Conservation (phyloP, 2,797 vertebrate genomes). For the Vespertilio murinus region DNA sequence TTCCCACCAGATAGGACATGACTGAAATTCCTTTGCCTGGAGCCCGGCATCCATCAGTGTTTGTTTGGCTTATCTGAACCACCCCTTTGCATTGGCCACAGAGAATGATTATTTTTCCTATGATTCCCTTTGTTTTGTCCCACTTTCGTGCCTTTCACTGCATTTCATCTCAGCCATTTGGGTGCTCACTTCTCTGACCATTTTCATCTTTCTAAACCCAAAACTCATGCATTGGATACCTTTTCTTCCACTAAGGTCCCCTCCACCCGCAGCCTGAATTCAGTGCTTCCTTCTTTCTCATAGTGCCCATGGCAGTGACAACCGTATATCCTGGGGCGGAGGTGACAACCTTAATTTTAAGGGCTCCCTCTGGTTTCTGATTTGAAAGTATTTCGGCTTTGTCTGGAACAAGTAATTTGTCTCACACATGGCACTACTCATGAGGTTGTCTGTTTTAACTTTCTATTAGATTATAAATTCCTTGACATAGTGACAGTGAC, state of each 20-base stretch:
- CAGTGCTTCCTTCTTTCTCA: neutral
- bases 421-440: neutral
- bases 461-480: neutral
- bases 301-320: neutral
- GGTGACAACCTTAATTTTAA: neutral
- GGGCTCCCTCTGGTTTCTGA: neutral
- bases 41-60: neutral
- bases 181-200: neutral
- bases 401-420: neutral
- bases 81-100: neutral
- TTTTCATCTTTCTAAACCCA: neutral
- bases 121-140: neutral
- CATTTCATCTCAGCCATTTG: neutral
- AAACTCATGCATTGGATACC: neutral
- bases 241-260: neutral
- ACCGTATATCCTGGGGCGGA: neutral
- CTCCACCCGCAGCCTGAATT: neutral
- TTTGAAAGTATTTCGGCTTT: conserved; percentile 20
- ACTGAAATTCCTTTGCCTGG: neutral
- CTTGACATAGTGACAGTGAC: neutral
- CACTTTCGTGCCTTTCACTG: neutral
- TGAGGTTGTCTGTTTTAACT: neutral
- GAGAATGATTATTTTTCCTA: too few relatives aligned
- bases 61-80: neutral
- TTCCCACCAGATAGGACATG: neutral